Conservation (phyloP, 2,113 vertebrate species). For the Uria lomvia region DNA sequence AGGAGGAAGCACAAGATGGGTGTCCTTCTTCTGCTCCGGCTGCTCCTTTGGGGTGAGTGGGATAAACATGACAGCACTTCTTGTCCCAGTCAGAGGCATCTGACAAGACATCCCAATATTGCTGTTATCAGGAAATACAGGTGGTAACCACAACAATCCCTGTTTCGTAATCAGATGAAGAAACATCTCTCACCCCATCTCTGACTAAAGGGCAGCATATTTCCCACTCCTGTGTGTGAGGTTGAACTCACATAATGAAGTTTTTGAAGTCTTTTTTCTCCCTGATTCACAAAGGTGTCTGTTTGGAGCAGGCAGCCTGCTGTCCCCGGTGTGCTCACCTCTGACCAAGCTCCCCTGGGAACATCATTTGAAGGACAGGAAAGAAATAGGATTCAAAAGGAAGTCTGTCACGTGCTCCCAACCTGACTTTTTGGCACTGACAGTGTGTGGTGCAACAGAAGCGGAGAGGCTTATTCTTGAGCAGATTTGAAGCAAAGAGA, state of each 20-base stretch:
- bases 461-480: not conserved
- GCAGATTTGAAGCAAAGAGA: not conserved
- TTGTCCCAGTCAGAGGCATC: not conserved
- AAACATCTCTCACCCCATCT: not conserved
- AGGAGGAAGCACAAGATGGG: not conserved
- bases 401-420: not conserved
- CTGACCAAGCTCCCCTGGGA: fast-evolving
- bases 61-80: not conserved
- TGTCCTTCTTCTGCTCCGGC: not conserved
- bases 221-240: not conserved
- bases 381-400: not conserved
- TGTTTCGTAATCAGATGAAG: slow-evolving; percentile 6
- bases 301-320: fast-evolving
- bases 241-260: not conserved
- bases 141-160: not conserved
- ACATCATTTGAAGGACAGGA: not conserved
- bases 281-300: not conserved
- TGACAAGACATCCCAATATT: not conserved
- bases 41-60: fast-evolving
- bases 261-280: not conserved
- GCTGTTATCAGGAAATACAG: not conserved
- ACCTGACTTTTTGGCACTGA: not conserved
- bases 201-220: not conserved
- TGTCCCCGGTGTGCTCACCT: not conserved
- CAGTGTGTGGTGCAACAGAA: not conserved